These are phyloP conservation scores for Rotaria socialis DNA, from an alignment of 2,888 invertebrate species.

Conservation along the genomic window DNA sequence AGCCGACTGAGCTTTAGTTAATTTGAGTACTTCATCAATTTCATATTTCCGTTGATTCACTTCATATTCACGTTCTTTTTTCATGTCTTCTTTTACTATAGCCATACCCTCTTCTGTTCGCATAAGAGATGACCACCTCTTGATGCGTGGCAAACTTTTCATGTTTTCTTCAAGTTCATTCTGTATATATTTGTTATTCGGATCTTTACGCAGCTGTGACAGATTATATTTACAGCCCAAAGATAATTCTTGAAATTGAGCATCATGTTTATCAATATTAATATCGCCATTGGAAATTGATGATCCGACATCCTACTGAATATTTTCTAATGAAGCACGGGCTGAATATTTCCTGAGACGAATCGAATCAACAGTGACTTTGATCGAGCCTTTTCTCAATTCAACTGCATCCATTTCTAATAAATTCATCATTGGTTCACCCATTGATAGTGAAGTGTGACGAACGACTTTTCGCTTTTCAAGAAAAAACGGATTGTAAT, in stretches of 20 bases:
- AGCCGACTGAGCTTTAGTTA: not conserved
- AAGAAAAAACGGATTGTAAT: no score
- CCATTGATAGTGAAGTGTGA: no score
- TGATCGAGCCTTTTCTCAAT: no score
- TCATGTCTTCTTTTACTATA: not conserved
- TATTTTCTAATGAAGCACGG: not conserved
- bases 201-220: not conserved
- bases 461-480: no score
- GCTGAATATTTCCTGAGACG: not conserved
- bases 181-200: not conserved
- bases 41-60: constrained; percentile 4
- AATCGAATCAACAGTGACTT: constrained; percentile 8
- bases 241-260: not conserved
- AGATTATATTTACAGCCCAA: not conserved
- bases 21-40: constrained; percentile 1
- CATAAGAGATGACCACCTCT: not conserved
- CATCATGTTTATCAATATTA: not conserved
- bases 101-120: not conserved
- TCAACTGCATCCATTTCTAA: no score
- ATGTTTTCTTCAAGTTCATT: not conserved
- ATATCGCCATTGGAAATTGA: not conserved
- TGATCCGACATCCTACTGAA: not conserved
- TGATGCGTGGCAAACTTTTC: not conserved
- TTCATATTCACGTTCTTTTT: not conserved
- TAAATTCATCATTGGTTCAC: no score